phyloP scores from a whole-genome alignment of 2,888 invertebrate species.

The Penaeus monodon region DNA sequence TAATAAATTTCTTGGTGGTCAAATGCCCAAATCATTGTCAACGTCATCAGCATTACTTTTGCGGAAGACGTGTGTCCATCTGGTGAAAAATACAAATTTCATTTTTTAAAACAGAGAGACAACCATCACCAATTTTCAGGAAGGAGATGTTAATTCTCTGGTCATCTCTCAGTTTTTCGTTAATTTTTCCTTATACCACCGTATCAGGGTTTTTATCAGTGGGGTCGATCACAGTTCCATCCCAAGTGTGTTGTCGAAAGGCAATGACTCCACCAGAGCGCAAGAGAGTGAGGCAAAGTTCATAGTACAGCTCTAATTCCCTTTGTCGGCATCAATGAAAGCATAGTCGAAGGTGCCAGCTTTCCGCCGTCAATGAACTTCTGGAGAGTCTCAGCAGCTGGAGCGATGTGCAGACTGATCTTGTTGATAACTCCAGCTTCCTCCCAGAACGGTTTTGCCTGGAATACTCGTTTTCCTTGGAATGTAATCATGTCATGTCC shows the following conservation, averaged over 20 bases:
- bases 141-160: slow-evolving; percentile 67
- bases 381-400: slow-evolving; percentile 66
- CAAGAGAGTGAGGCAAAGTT: slow-evolving; percentile 69
- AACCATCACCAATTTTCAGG: slow-evolving; percentile 68
- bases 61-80: too few species aligned
- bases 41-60: too few species aligned
- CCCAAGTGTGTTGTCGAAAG: slow-evolving; percentile 69
- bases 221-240: slow-evolving; percentile 59
- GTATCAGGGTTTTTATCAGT: slow-evolving; percentile 27
- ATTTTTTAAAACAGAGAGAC: slow-evolving; percentile 65
- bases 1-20: too few species aligned
- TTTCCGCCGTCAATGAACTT: slow-evolving; percentile 67
- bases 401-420: slow-evolving; percentile 67
- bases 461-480: not conserved
- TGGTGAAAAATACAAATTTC: not conserved
- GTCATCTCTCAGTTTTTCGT: slow-evolving; percentile 66
- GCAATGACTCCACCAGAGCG: slow-evolving; percentile 70
- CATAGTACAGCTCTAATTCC: slow-evolving; percentile 70
- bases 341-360: slow-evolving; percentile 69
- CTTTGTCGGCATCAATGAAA: slow-evolving; percentile 70
- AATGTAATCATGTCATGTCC: not conserved
- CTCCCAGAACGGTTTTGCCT: slow-evolving; percentile 66
- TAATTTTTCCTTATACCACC: slow-evolving; percentile 64
- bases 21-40: too few species aligned
- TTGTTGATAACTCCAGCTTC: slow-evolving; percentile 68